These are phyloP conservation scores for Hypomecis atomaria DNA, from an alignment of 2,888 invertebrate species.

Conservation along the genomic window DNA sequence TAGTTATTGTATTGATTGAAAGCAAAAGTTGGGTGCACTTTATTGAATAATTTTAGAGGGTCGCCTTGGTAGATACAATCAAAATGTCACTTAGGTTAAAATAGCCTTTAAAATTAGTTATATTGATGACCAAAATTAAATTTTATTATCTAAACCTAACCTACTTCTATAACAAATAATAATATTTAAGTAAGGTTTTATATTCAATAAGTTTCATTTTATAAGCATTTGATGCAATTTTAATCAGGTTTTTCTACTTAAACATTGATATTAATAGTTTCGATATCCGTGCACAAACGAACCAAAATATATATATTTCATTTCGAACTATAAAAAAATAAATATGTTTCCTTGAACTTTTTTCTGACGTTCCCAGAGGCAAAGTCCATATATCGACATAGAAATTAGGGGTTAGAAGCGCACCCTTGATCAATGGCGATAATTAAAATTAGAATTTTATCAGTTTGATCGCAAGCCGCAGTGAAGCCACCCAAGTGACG, in stretches of 20 bases:
- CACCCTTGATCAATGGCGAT: constrained; percentile 70
- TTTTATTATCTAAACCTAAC: too few relatives aligned
- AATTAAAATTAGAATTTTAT: constrained; percentile 76
- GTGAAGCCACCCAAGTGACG: constrained; percentile 72
- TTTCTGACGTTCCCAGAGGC: constrained; percentile 8
- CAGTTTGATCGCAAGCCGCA: constrained; percentile 50
- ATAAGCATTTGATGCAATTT: too few relatives aligned
- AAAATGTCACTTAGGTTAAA: too few relatives aligned
- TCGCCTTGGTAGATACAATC: background rate
- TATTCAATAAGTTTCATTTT: too few relatives aligned
- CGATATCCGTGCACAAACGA: too few relatives aligned
- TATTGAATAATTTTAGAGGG: background rate
- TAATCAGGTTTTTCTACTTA: too few relatives aligned
- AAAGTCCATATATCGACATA: constrained; percentile 69
- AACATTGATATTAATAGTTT: too few relatives aligned
- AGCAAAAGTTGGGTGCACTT: constrained; percentile 2
- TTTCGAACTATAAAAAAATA: background rate
- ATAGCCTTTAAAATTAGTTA: too few relatives aligned
- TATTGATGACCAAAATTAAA: too few relatives aligned
- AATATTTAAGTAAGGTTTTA: too few relatives aligned
- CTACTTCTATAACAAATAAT: too few relatives aligned
- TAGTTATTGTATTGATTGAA: constrained; percentile 29
- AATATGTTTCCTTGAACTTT: background rate
- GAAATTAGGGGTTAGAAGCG: constrained; percentile 76
- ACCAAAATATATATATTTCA: background rate